These are phyloP conservation scores for Abscondita cerata DNA, from an alignment of 2,888 invertebrate species.

Conservation along the genomic window DNA sequence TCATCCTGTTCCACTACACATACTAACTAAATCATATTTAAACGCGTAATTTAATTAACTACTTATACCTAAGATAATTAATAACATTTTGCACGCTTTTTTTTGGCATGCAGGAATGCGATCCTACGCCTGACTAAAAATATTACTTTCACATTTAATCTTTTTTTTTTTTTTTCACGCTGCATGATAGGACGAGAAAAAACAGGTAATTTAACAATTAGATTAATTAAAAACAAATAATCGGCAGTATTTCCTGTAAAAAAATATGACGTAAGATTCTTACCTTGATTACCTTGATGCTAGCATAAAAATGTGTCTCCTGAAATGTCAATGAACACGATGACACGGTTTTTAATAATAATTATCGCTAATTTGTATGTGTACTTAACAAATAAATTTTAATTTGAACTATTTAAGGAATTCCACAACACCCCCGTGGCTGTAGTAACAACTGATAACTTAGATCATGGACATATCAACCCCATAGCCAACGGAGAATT, in stretches of 20 bases:
- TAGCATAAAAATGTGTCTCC: neutral
- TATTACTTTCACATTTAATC: too few species aligned
- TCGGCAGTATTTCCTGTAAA: conserved; percentile 1
- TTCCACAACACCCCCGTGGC: conserved; percentile 55
- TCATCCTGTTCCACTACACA: conserved; percentile 36
- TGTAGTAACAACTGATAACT: conserved; percentile 50
- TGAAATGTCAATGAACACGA: conserved; percentile 17
- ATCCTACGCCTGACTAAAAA: neutral
- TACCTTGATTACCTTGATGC: conserved; percentile 25
- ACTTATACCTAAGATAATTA: too few species aligned
- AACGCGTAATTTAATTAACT: neutral
- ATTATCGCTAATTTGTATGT: too few species aligned
- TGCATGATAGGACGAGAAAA: conserved; percentile 25
- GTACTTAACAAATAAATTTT: neutral
- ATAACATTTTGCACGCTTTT: too few species aligned
- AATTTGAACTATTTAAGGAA: conserved; percentile 50
- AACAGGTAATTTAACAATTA: conserved; percentile 10
- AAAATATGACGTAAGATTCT: conserved; percentile 10
- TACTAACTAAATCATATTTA: conserved; percentile 8
- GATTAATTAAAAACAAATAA: conserved; percentile 5
- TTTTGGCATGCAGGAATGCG: too few species aligned
- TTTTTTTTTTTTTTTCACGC: conserved; percentile 23
- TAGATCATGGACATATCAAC: conserved; percentile 57
- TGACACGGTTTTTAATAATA: neutral
- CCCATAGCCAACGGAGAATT: conserved; percentile 57